These are phyloP conservation scores for Oncopeltus fasciatus DNA, from an alignment of 1,140 invertebrate species.

Conservation along the genomic window DNA sequence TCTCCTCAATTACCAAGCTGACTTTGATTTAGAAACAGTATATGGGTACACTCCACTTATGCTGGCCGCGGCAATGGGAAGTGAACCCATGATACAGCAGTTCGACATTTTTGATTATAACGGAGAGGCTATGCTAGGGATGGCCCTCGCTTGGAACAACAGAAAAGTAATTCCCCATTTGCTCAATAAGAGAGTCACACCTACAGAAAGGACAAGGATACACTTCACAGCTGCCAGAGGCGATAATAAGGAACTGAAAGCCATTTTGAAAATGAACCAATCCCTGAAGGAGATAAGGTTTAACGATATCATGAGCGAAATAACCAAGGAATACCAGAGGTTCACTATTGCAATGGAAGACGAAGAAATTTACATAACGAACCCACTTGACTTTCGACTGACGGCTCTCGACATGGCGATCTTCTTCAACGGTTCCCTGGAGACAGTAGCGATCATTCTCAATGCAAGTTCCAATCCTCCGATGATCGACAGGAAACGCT, in stretches of 20 bases:
- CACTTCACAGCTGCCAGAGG: neutral
- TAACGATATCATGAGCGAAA: neutral
- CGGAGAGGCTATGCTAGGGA: neutral
- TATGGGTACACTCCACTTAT: neutral
- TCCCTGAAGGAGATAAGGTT: neutral
- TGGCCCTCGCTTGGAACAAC: neutral
- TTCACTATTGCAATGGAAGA: neutral
- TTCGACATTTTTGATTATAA: neutral
- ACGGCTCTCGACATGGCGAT: neutral
- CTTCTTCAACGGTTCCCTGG: neutral
- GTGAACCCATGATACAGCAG: neutral
- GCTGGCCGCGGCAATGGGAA: neutral
- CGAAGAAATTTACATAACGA: neutral
- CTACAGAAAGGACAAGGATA: neutral
- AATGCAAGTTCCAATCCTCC: neutral
- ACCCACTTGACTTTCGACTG: neutral
- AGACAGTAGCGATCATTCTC: neutral
- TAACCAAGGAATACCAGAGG: neutral
- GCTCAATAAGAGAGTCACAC: neutral
- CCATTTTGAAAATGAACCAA: neutral
- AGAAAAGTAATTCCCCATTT: neutral
- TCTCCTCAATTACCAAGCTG: neutral
- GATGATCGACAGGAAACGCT: neutral
- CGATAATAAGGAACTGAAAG: neutral
- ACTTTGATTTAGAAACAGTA: neutral